phyloP scores from a whole-genome alignment of 2,797 vertebrate species.

The Hydrocynus forskahlii region DNA sequence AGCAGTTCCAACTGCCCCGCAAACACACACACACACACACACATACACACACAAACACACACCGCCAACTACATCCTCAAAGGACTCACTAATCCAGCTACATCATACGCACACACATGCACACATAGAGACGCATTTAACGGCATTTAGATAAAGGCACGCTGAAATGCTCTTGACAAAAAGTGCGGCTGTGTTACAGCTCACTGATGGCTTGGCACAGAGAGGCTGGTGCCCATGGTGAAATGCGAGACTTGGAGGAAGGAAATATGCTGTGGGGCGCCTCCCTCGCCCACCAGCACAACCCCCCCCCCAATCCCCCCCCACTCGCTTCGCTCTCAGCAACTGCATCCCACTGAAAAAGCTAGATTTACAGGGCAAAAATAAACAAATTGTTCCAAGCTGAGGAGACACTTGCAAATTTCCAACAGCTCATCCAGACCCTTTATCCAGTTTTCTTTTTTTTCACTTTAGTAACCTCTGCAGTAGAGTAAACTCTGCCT shows the following conservation, averaged over 20 bases:
- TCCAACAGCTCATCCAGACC: conserved; percentile 29
- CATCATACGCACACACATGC: conserved; percentile 39
- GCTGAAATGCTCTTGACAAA: conserved; percentile 58
- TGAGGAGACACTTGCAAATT: conserved; percentile 39
- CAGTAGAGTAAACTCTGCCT: conserved; percentile 23
- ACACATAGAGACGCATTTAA: conserved; percentile 43
- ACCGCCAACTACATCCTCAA: conserved; percentile 71
- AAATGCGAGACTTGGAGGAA: conserved; percentile 56
- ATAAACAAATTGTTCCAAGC: conserved; percentile 57
- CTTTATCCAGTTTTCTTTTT: not conserved
- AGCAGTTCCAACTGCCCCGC: conserved; percentile 6
- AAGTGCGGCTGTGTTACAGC: conserved; percentile 55
- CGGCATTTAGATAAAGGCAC: conserved; percentile 59
- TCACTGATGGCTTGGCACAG: conserved; percentile 56
- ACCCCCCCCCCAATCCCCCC: conserved; percentile 33
- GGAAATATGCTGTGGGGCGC: conserved; percentile 54
- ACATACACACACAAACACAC: conserved; percentile 60
- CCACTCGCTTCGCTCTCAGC: conserved; percentile 44
- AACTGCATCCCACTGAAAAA: conserved; percentile 58
- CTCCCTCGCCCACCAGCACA: conserved; percentile 29
- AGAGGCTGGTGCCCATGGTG: conserved; percentile 51
- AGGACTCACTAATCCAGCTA: conserved; percentile 60
- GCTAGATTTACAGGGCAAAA: conserved; percentile 62
- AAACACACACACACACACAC: conserved; percentile 54
- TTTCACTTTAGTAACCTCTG: not conserved